Conservation (phyloP, 1,140 invertebrate genomes). For the Schlechtendalia chinensis region DNA sequence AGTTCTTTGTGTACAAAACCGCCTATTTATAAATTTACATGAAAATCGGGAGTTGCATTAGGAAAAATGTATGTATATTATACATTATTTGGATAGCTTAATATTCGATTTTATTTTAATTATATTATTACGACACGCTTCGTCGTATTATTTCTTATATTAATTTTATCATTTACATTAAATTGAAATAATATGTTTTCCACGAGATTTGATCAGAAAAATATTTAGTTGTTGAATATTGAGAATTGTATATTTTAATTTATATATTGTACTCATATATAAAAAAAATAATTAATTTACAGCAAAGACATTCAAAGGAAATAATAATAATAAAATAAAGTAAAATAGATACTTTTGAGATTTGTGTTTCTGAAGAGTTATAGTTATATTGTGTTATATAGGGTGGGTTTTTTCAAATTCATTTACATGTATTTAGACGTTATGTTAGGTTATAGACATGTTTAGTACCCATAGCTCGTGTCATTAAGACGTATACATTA, state of each 20-base stretch:
- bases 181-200: too few relatives aligned
- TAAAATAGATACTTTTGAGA: not conserved
- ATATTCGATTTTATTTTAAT: too few relatives aligned
- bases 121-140: too few relatives aligned
- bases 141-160: too few relatives aligned
- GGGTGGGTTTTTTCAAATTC: not conserved
- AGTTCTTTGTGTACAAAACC: not conserved
- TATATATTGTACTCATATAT: too few relatives aligned
- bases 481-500: conserved; percentile 39
- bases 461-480: not conserved
- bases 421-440: not conserved
- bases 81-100: not conserved
- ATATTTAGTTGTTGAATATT: too few relatives aligned
- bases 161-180: too few relatives aligned
- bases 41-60: not conserved
- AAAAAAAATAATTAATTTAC: too few relatives aligned
- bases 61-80: not conserved
- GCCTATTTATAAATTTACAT: not conserved
- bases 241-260: too few relatives aligned
- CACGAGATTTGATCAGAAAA: too few relatives aligned
- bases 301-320: not conserved
- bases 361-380: not conserved
- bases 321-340: conserved; percentile 10
- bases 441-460: not conserved
- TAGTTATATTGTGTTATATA: not conserved